Evolutionary conservation across 1,140 invertebrate species (phyloP).

Genomic region (Drosophila punjabiensis): DNA sequence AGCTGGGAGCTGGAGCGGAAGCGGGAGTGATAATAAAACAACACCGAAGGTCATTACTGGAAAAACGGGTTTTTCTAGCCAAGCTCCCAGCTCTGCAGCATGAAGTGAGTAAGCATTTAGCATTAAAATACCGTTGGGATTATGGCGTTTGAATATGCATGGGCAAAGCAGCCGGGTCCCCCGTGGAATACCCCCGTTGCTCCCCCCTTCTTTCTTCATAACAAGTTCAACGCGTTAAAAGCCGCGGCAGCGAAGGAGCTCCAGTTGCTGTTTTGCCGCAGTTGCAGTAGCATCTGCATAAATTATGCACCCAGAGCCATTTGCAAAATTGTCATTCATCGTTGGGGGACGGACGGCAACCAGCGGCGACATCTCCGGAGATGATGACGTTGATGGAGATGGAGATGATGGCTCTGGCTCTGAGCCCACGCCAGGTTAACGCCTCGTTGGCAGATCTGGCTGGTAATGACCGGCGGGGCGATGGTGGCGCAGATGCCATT

Average conservation of each 20-base stretch:
- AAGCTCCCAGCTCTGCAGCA: conserved; percentile 38
- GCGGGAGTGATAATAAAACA: conserved; percentile 67
- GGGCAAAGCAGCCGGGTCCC: conserved; percentile 47
- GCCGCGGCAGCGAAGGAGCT: conserved; percentile 37
- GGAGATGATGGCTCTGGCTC: conserved; percentile 30
- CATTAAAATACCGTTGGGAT: conserved; percentile 83
- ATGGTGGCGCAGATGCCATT: conserved; percentile 36
- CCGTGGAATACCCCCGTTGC: neutral
- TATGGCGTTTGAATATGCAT: conserved; percentile 80
- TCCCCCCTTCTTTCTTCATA: neutral
- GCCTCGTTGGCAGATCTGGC: conserved; percentile 32
- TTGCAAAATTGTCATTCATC: conserved; percentile 80
- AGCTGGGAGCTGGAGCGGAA: conserved; percentile 26
- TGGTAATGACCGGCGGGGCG: conserved; percentile 15
- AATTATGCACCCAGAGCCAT: conserved; percentile 76
- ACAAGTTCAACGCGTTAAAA: conserved; percentile 71
- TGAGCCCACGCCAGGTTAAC: conserved; percentile 57
- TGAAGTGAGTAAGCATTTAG: conserved; percentile 80
- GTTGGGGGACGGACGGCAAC: conserved; percentile 26
- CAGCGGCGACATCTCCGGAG: conserved; percentile 39
- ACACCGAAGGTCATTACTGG: conserved; percentile 82
- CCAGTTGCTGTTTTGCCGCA: conserved; percentile 38
- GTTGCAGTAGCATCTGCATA: conserved; percentile 71
- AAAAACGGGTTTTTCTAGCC: conserved; percentile 73
- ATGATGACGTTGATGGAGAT: conserved; percentile 32